Base-by-base conservation (phyloP, 2,113 vertebrate genomes). In the Morone chrysops region DNA sequence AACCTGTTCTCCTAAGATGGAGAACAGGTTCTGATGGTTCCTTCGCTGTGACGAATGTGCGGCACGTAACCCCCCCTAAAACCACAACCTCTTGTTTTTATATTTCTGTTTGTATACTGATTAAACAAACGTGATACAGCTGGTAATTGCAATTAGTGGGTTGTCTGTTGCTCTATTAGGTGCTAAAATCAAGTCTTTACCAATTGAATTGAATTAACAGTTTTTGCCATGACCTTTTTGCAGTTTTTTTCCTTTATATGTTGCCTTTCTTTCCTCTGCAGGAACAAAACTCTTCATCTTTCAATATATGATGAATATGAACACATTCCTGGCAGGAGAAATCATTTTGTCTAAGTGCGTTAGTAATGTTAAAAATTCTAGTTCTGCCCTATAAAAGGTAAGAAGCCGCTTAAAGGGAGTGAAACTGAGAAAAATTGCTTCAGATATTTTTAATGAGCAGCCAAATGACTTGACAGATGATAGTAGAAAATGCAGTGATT, bases 361-460 rank as follows among this genome's bases (percentile, higher is more conserved):
- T 47, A 69, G 75, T n/a, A 13, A 25, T 43, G 18, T 31, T 73
- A 47, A 40, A 31, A 47, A 36, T 47, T 0, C 43, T 10, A 40
- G 4, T 22, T 73, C 63, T 85, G 59, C 69, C 48, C 53, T 59
- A 53, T 78, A 78, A 85, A 31, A 82, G 70, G 76, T 10, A 80
- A 54, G 73, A 56, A 6, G 38, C 47, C 48, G 48, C 48, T 1
- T 75, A 62, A 43, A 68, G 57, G 61, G 63, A 63, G 53, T 67
- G 40, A 61, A 74, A 56, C 6, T 0, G 12, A 69, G 50, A 61
- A 51, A 43, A 16, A 66, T 8, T 14, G 9, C 53, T 78, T 47
- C 14, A 31, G 41, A 18, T 53, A 38, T 51, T 62, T 75, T 57
- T 47, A 50, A 18, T n/a, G 18, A 45, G 70, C 9, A 47, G 70